Base-by-base conservation (phyloP, 2,888 invertebrate genomes). In the Standfussiana lucernea region DNA sequence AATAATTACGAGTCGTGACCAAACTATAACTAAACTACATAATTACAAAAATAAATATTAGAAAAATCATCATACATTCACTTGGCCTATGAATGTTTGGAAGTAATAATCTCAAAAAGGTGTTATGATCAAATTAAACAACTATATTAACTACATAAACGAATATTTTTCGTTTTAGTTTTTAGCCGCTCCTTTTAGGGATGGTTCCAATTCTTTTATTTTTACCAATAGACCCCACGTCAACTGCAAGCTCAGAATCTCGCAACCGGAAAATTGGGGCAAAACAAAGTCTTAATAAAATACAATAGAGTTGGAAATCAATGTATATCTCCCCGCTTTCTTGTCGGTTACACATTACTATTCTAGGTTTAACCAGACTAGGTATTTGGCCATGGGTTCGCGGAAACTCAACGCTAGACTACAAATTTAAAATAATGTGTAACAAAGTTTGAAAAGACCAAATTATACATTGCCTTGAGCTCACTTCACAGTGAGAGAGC, bases 391-490 rank as follows among this genome's bases (percentile, higher is more conserved):
- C 40, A 42, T 53, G 59, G 59, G 21, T 82, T 75, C 66, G 37
- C 62, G 42, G 85, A 72, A 84, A 75, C 21, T 56, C 35, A 35
- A 35, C 42, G 40, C 45, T 37, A 68, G 61, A 56, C 73, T 69
- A 75, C 70, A 62, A 53, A 69, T 65, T 45, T 65, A 47, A 77
- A 85, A 82, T 82, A 83, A 82, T 64, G 53, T 85, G 83, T 71
- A 72, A 74, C 71, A 74, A 75, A 82, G 53, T 83, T 59, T 61
- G 47, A 62, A 68, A 37, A 56, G n/a, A 75, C n/a, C 15, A 59
- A 42, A 59, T 72, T 72, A 66, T 68, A 72, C 32, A 56, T 68
- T 66, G 35, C 83, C 72, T 82, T 72, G 73, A 74, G 71, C 32
- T 65, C 71, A 67, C 64, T 73, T 71, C 67, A 68, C 76, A 72